phyloP scores from a whole-genome alignment of 2,113 vertebrate genomes.

The Corythornis vintsioides region DNA sequence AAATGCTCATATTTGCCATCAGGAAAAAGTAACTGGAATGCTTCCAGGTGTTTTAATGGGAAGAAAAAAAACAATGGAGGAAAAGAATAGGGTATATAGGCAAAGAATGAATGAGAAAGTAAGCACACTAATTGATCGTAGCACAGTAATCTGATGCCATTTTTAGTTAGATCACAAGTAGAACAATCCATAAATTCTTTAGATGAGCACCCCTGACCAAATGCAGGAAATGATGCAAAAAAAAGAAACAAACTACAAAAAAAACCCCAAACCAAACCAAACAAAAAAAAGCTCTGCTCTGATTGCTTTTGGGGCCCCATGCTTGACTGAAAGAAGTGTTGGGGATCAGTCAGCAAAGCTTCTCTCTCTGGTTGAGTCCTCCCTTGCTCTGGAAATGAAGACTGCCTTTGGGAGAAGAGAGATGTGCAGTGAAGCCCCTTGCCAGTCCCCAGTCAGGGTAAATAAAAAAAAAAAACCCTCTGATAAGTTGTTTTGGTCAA shows the following conservation, averaged over 20 bases:
- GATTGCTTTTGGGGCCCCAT: not conserved
- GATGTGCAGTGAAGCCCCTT: not conserved
- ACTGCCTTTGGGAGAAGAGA: not conserved
- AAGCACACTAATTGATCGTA: not conserved
- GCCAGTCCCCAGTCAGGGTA: not conserved
- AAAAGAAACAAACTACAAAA: not conserved
- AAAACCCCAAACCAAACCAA: no score
- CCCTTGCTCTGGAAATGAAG: not conserved
- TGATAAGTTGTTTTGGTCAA: not conserved
- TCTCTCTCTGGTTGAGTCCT: not conserved
- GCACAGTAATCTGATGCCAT: not conserved
- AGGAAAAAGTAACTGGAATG: not conserved
- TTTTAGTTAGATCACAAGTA: not conserved
- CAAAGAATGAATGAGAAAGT: not conserved
- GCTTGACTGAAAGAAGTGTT: not conserved
- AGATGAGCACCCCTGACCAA: not conserved
- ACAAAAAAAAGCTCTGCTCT: not conserved
- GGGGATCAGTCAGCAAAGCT: not conserved
- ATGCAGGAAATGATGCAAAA: not conserved
- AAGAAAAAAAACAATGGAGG: not conserved
- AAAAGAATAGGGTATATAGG: not conserved
- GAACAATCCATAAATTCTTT: not conserved
- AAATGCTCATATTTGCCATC: not conserved
- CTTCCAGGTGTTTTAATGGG: not conserved
- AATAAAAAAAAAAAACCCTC: not conserved